Base-by-base conservation (phyloP, 2,888 invertebrate species). In the Aradus depressus region DNA sequence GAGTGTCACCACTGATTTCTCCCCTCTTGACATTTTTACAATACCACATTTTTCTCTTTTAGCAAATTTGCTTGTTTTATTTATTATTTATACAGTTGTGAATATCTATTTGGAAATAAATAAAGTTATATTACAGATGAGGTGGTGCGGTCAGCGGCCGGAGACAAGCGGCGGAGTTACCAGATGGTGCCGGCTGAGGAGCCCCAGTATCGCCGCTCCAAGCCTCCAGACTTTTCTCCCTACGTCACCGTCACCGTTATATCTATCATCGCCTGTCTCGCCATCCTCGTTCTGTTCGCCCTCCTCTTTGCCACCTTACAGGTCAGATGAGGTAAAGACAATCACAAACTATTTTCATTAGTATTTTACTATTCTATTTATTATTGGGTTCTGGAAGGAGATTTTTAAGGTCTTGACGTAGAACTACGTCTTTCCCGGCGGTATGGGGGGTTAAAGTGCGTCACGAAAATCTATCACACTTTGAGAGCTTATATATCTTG, bases 231-330 rank as follows among this genome's bases (percentile, higher is more conserved):
- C 23, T 57, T 54, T 19, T 57, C 57, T 2, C 57, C 57, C 16
- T 54, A 51, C 28, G 52, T 54, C 1, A 57, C 57, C 4, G 53
- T 57, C 3, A 57, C 57, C n/a, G 51, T 57, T 22, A 57, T 57
- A 14, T 51, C 54, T 6, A 48, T 57, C 12, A 52, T 57, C 12
- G 57, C 57, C 18, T 54, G 52, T 38, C 44, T 57, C 19, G 54
- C 57, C 14, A 57, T 57, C n/a, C 42, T 54, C 28, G 50, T 57
- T 38, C 54, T 57, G 12, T 57, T 57, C 26, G 50, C 52, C 10
- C 44, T 57, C 3, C 47, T 57, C 5, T 52, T 57, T 22, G 50
- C 53, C 3, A 54, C 57, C 4, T 48, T 57, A 5, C 54, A 57
- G 43, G 57, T 57, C 38, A 55, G 55, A 55, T 55, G 55, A 55